phyloP scores from a whole-genome alignment of 2,797 vertebrate genomes.

The Okamejei kenojei region DNA sequence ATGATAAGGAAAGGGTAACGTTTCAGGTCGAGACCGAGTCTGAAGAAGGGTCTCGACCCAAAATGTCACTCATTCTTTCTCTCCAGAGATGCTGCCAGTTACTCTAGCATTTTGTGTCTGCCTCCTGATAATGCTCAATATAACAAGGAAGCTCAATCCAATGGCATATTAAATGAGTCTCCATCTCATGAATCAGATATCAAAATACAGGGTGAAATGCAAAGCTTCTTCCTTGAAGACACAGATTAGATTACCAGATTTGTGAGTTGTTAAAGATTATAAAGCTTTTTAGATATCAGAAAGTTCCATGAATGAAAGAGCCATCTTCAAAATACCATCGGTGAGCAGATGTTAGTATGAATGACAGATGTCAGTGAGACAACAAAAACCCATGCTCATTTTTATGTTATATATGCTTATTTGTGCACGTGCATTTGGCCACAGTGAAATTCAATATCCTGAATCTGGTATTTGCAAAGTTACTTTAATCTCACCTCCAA shows the following conservation, averaged over 20 bases:
- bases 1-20: too few relatives aligned
- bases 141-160: not conserved
- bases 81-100: too few relatives aligned
- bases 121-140: not conserved
- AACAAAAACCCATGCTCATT: not conserved
- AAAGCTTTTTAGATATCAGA: not conserved
- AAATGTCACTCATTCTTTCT: too few relatives aligned
- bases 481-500: too few relatives aligned
- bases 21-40: not conserved
- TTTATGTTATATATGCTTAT: too few relatives aligned
- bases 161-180: not conserved
- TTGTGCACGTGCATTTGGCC: too few relatives aligned
- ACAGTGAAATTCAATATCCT: too few relatives aligned
- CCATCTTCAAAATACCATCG: not conserved
- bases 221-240: not conserved
- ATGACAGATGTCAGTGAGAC: not conserved
- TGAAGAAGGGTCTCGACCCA: too few relatives aligned
- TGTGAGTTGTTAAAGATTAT: not conserved
- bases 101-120: too few relatives aligned
- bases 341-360: not conserved
- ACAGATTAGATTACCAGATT: not conserved
- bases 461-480: too few relatives aligned
- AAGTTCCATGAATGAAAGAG: not conserved
- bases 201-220: not conserved
- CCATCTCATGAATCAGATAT: not conserved